Evolutionary conservation across 1,140 invertebrate species (phyloP).

Genomic region (Campoletis sonorensis): DNA sequence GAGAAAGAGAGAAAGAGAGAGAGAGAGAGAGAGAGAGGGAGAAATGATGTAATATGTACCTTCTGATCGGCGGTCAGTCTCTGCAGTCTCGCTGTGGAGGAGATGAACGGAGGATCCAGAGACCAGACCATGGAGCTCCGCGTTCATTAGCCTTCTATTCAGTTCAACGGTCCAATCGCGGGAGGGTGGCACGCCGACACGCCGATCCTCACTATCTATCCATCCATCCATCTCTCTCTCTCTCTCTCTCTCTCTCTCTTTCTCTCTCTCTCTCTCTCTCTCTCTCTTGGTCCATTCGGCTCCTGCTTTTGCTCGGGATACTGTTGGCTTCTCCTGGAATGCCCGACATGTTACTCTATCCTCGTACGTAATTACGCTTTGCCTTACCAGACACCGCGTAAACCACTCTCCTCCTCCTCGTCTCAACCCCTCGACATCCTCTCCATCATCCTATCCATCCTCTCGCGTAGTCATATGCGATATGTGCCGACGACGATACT

Average conservation of each 20-base stretch:
- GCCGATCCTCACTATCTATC: constrained; percentile 43
- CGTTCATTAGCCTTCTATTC: constrained; percentile 76
- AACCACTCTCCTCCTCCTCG: not conserved
- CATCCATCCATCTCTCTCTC: not conserved
- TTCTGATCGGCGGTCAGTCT: constrained; percentile 57
- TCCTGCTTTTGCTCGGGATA: constrained; percentile 38
- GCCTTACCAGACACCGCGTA: constrained; percentile 62
- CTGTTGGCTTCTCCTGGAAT: constrained; percentile 68
- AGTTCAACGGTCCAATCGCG: constrained; percentile 71
- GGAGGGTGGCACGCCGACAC: constrained; percentile 72
- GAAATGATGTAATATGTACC: not conserved
- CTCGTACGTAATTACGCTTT: constrained; percentile 71
- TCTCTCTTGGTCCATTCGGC: not conserved
- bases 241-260: constrained; percentile 11
- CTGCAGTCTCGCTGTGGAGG: constrained; percentile 50
- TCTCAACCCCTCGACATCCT: not conserved
- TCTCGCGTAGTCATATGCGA: not conserved
- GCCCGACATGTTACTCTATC: constrained; percentile 70
- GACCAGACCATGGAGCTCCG: constrained; percentile 61
- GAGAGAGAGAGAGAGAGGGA: too few relatives aligned
- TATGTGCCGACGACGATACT: not conserved
- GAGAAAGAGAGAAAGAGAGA: too few relatives aligned
- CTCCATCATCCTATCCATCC: not conserved
- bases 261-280: not conserved
- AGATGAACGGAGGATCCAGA: constrained; percentile 43